Evolutionary conservation across 2,888 invertebrate species (phyloP), one percentile per base, ranked within the genome.

Genomic region (Vanessa cardui): DNA sequence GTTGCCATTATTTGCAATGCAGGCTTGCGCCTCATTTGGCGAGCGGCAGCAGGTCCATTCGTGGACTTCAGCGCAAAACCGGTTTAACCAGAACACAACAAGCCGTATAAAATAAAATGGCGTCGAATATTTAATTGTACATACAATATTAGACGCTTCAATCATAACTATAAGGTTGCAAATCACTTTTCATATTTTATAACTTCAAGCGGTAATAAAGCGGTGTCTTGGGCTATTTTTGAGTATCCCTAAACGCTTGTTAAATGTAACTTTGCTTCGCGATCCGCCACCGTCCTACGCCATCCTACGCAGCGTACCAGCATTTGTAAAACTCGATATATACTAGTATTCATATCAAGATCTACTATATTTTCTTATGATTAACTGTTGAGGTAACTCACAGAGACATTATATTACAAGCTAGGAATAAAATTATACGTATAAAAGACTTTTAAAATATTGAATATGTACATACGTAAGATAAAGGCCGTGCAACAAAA

Each of bases 51-150:
- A 88, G 88, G 89, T 89, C 89, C 90, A 88, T 85, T 88, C 84
- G 84, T 84, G 84, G 86, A 80, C 86, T 86, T 85, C 81, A 82
- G 76, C 86, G 76, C 74, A 77, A 78, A 91, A 92, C 92, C 92
- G 92, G 92, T 92, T 83, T 82, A 85, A 91, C 92, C 83, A 90
- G 90, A 90, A 89, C 85, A 84, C 85, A 78, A 83, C 80, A 84
- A 82, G 83, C 83, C 83, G 83, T 83, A 82, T 83, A 82, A 84
- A 87, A 87, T 87, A 84, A 74, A 73, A 87, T 87, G 82, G 80
- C 82, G 80, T 82, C 83, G 77, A 76, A 72, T 73, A 71, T 67
- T 70, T 72, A 74, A 75, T 70, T 66, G 72, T 70, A 69, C 75
- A 76, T 66, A 74, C 82, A 73, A 87, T 80, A 82, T 78, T 80